Base-by-base conservation (phyloP, 2,113 vertebrate species). In the Psilopsiagon aurifrons region DNA sequence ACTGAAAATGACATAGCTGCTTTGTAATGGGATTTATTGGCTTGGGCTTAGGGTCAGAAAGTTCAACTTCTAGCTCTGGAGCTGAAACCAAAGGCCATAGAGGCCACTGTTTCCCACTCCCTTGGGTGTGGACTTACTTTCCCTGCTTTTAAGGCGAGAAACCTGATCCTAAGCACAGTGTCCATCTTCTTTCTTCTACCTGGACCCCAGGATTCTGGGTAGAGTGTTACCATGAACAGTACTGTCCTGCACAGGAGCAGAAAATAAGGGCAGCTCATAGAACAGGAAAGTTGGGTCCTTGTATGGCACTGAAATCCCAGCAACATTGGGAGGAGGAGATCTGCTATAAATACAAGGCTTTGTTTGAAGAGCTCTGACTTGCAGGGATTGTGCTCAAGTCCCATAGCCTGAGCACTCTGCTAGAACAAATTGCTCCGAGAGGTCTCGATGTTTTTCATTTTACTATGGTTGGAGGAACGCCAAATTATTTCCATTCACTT, bases 361-460 rank as follows among this genome's bases (percentile, higher is more conserved):
- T 96, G 79, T 94, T 90, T 92, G 83, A 51, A 60, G 47, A 47
- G 73, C 46, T 92, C 67, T 81, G 46, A 44, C 82, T 93, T 75
- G 60, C 83, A 82, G 69, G 69, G 57, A 49, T 33, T 29, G 2
- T 60, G 66, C 73, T 75, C 24, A 3, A 84, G 79, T 88, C 70
- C 80, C 39, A 24, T 29, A 71, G 80, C 57, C 63, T 75, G 73
- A 86, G 76, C 80, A 29, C 57, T 95, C 90, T 94, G 62, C 86
- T 93, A 76, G 90, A 95, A 96, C 90, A 96, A 96, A 93, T 96
- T 94, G 90, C 94, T 84, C 88, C 29, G 77, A 68, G 83, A 88
- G 37, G 62, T 77, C 75, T 74, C 5, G 1, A 0, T 79, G 66
- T 44, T 92, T 94, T 92, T 82, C 69, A 64, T 92, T 88, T 93